These are phyloP conservation scores for Tholera decimalis DNA, from an alignment of 2,888 invertebrate species.

Conservation along the genomic window DNA sequence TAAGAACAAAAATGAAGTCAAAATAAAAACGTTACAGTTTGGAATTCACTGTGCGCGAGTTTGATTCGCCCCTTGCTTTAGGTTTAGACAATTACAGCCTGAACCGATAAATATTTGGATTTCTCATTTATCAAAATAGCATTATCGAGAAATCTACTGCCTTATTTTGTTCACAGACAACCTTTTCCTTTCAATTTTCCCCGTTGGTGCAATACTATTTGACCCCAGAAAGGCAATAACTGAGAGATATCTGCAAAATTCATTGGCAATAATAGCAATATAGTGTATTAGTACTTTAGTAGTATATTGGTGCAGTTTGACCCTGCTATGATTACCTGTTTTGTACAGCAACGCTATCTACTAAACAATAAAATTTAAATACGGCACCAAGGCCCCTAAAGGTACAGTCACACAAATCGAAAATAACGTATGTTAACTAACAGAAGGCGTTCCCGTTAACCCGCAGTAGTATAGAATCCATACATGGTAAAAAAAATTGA, in stretches of 20 bases:
- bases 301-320: conserved; percentile 34
- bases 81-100: too few relatives aligned
- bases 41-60: too few relatives aligned
- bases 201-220: conserved; percentile 22
- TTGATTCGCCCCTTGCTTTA: too few relatives aligned
- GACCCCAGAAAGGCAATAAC: conserved; percentile 41
- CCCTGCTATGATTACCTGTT: conserved; percentile 49
- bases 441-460: too few relatives aligned
- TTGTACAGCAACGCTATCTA: conserved; percentile 33
- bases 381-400: conserved; percentile 27
- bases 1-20: too few relatives aligned
- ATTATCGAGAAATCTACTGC: not conserved
- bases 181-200: conserved; percentile 15
- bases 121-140: not conserved
- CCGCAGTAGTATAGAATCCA: too few relatives aligned
- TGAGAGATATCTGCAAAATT: conserved; percentile 40
- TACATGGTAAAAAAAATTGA: too few relatives aligned
- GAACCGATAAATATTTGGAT: not conserved
- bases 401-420: not conserved
- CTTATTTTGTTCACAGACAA: conserved; percentile 1
- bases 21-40: too few relatives aligned
- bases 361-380: conserved; percentile 51
- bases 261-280: conserved; percentile 35
- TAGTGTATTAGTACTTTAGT: conserved; percentile 18
- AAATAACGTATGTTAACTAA: not conserved